Percentiles rank a stretch among this genome's conserved stretches.
Conservation (phyloP, 2,888 invertebrate species). For the Pomacea canaliculata region DNA sequence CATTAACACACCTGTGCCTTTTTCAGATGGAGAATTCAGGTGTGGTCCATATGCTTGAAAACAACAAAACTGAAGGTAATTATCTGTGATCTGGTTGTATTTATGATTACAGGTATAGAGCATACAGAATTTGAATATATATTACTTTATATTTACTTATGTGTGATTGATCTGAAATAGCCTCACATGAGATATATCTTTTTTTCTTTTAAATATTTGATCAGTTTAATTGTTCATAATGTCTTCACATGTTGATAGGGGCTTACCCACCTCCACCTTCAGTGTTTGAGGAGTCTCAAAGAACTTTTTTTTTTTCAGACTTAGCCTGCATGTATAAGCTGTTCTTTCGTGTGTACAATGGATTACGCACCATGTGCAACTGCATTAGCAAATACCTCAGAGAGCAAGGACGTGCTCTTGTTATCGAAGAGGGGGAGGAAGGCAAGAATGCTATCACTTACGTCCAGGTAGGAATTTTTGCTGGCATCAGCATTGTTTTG, state of each 20-base stretch:
- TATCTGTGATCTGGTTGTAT: neutral
- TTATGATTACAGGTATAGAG: too few relatives aligned
- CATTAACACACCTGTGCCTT: neutral
- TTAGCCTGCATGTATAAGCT: slow-evolving; percentile 98
- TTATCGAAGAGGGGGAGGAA: slow-evolving; percentile 93
- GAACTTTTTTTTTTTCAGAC: slow-evolving; percentile 73
- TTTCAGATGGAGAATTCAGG: slow-evolving; percentile 98
- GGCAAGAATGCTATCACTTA: slow-evolving; percentile 71
- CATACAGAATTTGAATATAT: too few relatives aligned
- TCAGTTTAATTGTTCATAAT: too few relatives aligned
- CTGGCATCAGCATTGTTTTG: neutral
- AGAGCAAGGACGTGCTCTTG: slow-evolving; percentile 94
- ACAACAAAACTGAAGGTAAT: slow-evolving; percentile 87
- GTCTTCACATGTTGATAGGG: too few relatives aligned
- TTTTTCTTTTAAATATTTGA: too few relatives aligned
- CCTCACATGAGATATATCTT: too few relatives aligned
- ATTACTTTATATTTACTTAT: too few relatives aligned
- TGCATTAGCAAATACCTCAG: slow-evolving; percentile 91
- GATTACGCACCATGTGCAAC: slow-evolving; percentile 94
- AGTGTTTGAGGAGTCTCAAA: too few relatives aligned
- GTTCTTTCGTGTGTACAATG: slow-evolving; percentile 90
- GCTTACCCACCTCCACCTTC: too few relatives aligned
- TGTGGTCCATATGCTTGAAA: slow-evolving; percentile 97
- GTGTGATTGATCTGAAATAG: too few relatives aligned
- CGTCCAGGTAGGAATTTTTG: slow-evolving; percentile 61